Evolutionary conservation across 2,797 vertebrate species (phyloP).

Genomic region (Sylvilagus floridanus): DNA sequence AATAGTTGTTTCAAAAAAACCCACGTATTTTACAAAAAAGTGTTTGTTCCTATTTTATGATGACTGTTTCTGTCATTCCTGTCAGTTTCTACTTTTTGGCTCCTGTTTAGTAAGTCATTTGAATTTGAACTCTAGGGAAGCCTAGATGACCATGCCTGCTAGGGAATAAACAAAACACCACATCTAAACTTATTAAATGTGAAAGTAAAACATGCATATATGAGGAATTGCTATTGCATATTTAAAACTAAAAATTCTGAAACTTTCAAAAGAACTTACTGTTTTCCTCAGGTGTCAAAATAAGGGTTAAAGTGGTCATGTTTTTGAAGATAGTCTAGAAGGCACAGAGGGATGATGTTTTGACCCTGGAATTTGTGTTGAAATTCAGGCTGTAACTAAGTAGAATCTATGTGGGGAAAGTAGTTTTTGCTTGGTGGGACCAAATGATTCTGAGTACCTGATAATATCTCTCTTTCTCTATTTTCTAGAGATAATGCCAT

Average conservation of each 20-base stretch:
- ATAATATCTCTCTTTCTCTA: not conserved
- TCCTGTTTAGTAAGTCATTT: not conserved
- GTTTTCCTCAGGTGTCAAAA: not conserved
- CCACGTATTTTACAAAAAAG: not conserved
- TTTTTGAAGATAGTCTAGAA: not conserved
- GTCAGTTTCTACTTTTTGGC: not conserved
- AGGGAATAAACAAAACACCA: not conserved
- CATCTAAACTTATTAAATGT: not conserved
- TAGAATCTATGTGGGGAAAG: not conserved
- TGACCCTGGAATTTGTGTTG: not conserved
- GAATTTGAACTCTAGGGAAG: not conserved
- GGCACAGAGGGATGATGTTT: accelerated
- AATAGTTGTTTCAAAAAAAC: slow-evolving; percentile 36
- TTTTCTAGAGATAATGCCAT: not conserved
- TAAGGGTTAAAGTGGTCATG: not conserved
- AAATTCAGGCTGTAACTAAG: not conserved
- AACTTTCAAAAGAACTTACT: not conserved
- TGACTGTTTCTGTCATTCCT: not conserved
- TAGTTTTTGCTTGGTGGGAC: not conserved
- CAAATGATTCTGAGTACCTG: not conserved
- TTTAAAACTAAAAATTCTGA: not conserved
- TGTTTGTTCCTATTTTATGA: not conserved
- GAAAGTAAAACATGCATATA: not conserved
- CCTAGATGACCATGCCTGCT: not conserved
- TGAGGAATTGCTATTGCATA: not conserved